Conservation (phyloP, 2,797 vertebrate species). For the Malacoctenus gilli region DNA sequence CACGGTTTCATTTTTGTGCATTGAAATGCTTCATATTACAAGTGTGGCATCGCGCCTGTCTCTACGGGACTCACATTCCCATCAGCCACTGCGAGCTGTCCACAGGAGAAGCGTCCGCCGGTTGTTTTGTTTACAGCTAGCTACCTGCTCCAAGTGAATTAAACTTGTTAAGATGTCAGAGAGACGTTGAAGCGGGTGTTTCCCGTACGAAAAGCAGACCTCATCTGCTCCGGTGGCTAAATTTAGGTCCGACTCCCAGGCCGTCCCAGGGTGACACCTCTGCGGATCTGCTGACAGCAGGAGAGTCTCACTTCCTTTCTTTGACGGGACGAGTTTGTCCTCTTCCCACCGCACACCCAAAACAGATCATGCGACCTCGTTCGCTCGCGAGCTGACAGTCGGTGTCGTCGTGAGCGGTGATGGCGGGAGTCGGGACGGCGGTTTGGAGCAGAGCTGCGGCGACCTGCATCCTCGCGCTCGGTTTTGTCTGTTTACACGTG, state of each 20-base stretch:
- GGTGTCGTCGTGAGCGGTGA: conserved; percentile 42
- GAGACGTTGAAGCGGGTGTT: neutral
- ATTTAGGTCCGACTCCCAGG: conserved; percentile 23
- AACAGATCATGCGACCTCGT: conserved; percentile 20
- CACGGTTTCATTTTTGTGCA: no score
- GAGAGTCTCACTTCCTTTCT: conserved; percentile 65
- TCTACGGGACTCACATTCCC: conserved; percentile 57
- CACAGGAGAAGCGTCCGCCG: conserved; percentile 26
- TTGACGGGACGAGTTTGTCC: conserved; percentile 45
- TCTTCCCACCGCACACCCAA: conserved; percentile 15
- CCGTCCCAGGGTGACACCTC: conserved; percentile 25
- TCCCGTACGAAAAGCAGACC: neutral
- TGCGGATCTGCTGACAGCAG: conserved; percentile 52
- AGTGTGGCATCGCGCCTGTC: neutral
- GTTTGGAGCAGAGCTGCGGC: conserved; percentile 17
- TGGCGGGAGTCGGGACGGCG: conserved; percentile 12
- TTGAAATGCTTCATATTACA: no score
- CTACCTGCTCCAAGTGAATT: neutral
- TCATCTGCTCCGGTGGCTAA: neutral
- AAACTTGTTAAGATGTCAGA: conserved; percentile 1
- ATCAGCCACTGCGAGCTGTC: conserved; percentile 51
- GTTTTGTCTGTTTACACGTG: conserved; percentile 59
- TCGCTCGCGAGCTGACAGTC: conserved; percentile 14
- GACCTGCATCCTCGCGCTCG: conserved; percentile 45
- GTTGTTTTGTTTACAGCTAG: neutral